These are phyloP conservation scores for Drosophila mimica DNA, from an alignment of 2,888 invertebrate species.

Conservation along the genomic window DNA sequence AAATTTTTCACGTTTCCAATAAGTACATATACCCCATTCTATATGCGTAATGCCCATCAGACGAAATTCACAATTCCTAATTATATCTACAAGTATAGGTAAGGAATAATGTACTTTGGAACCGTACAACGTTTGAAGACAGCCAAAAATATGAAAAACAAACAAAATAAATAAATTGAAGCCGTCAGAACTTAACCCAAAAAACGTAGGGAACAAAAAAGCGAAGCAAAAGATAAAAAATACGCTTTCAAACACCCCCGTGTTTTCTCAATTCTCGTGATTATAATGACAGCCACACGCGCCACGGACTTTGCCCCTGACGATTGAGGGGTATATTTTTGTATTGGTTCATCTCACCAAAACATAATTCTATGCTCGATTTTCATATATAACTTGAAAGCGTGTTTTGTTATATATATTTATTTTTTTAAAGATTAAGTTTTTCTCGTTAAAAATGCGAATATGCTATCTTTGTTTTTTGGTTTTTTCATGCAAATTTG, in stretches of 20 bases:
- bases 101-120: slow-evolving; percentile 59
- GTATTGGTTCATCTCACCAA: neutral
- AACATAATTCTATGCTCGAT: neutral
- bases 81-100: neutral
- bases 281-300: slow-evolving; percentile 60
- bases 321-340: slow-evolving; percentile 28
- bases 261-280: slow-evolving; percentile 29
- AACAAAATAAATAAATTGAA: slow-evolving; percentile 14
- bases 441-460: neutral
- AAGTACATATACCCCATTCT: slow-evolving; percentile 22
- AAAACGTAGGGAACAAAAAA: slow-evolving; percentile 12
- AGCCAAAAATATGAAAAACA: slow-evolving; percentile 12
- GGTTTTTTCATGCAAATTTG: neutral
- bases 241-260: slow-evolving; percentile 32
- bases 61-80: neutral
- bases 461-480: neutral
- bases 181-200: slow-evolving; percentile 65
- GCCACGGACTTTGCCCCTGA: slow-evolving; percentile 27
- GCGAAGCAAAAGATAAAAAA: slow-evolving; percentile 14
- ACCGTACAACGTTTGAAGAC: slow-evolving; percentile 21
- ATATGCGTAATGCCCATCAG: slow-evolving; percentile 27
- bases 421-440: neutral
- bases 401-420: neutral
- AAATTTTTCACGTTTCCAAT: slow-evolving; percentile 25
- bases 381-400: neutral